Conservation (phyloP, 92 coral and sea anemone species). For the Metridium senile region DNA sequence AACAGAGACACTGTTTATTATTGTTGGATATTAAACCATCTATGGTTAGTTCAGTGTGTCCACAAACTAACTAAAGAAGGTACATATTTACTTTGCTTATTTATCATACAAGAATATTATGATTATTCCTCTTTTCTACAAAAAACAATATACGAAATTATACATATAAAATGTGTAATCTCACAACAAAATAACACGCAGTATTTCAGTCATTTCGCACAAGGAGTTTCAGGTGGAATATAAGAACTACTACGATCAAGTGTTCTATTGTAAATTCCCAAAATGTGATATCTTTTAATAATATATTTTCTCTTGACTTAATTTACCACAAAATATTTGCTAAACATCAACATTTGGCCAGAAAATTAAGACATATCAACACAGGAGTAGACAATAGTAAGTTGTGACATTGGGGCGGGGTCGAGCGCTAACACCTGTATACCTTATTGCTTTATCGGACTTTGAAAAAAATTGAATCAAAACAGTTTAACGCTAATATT, state of each 20-base stretch:
- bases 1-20: conserved; percentile 8
- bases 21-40: conserved; percentile 2
- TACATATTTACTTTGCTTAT: conserved; percentile 17
- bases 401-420: conserved; percentile 26
- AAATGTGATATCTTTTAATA: neutral
- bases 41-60: conserved; percentile 25
- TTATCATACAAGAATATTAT: neutral
- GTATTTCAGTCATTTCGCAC: neutral
- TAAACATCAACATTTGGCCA: conserved; percentile 8
- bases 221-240: too few species aligned
- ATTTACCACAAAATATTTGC: neutral
- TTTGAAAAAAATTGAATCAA: neutral
- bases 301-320: neutral
- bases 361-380: conserved; percentile 10
- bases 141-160: neutral
- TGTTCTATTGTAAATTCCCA: neutral
- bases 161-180: too few species aligned
- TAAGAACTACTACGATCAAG: too few species aligned
- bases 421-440: conserved; percentile 25
- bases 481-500: neutral
- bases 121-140: neutral
- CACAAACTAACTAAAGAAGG: conserved; percentile 11
- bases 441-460: conserved; percentile 2
- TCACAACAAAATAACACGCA: too few species aligned
- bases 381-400: neutral